Conservation (phyloP, 2,797 vertebrate species). For the Nannoperca obscura region DNA sequence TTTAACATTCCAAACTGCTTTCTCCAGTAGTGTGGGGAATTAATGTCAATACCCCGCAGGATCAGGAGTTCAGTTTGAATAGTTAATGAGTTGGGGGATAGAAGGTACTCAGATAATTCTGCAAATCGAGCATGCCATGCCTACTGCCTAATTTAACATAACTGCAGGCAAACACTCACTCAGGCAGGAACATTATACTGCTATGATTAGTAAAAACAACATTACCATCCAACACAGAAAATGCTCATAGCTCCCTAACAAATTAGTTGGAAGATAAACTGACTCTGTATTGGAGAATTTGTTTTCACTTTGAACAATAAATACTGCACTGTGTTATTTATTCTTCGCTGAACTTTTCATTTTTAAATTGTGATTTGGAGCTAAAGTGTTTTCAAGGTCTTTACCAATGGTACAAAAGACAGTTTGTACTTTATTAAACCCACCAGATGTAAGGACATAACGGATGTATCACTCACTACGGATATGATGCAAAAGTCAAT, state of each 20-base stretch:
- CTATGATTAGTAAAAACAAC: constrained; percentile 83
- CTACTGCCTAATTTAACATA: constrained; percentile 81
- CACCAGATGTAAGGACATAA: not conserved
- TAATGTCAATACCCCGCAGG: constrained; percentile 85
- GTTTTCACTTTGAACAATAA: constrained; percentile 58
- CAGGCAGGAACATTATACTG: constrained; percentile 77
- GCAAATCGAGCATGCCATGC: constrained; percentile 70
- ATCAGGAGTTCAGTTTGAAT: constrained; percentile 80
- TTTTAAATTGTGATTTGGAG: constrained; percentile 30
- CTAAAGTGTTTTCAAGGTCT: constrained; percentile 24
- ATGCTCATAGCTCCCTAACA: constrained; percentile 63
- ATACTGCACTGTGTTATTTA: constrained; percentile 42
- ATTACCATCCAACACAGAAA: constrained; percentile 72
- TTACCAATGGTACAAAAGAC: constrained; percentile 16
- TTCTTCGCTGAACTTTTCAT: constrained; percentile 33
- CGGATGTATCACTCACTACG: not conserved
- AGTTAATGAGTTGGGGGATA: constrained; percentile 79
- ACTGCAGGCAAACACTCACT: constrained; percentile 77
- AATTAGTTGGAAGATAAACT: constrained; percentile 67
- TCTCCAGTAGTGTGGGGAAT: constrained; percentile 76
- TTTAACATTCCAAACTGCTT: constrained; percentile 76
- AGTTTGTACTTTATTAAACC: constrained; percentile 11
- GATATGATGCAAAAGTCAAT: constrained; percentile 10
- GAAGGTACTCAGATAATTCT: constrained; percentile 69
- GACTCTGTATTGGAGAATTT: constrained; percentile 58